Evolutionary conservation across 2,797 vertebrate species (phyloP).

Genomic region (Chelidonichthys spinosus): DNA sequence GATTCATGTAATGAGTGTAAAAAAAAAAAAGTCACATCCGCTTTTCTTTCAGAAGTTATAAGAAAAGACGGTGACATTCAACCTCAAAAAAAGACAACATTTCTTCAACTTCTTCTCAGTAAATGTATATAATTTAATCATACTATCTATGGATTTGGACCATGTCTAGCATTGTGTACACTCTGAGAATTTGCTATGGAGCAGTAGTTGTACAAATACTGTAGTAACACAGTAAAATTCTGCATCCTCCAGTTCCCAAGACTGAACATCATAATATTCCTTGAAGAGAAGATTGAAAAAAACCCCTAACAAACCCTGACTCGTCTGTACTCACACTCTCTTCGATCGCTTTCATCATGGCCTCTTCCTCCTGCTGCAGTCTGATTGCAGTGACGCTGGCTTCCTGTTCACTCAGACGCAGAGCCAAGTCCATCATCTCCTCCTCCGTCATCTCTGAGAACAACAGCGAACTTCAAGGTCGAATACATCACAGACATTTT

Average conservation of each 20-base stretch:
- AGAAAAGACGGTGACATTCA: too few species aligned
- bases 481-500: background rate
- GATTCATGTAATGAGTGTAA: background rate
- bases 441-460: conserved; percentile 94
- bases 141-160: too few species aligned
- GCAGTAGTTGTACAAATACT: too few species aligned
- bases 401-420: conserved; percentile 93
- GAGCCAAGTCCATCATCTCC: conserved; percentile 92
- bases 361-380: conserved; percentile 89
- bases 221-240: too few species aligned
- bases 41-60: background rate
- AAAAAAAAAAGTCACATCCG: background rate
- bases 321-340: conserved; percentile 88
- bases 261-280: background rate
- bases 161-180: too few species aligned
- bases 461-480: background rate
- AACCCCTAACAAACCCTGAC: too few species aligned
- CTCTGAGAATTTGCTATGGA: too few species aligned
- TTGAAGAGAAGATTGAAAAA: background rate
- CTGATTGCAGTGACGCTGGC: conserved; percentile 84
- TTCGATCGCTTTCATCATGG: conserved; percentile 90
- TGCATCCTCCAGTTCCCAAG: too few species aligned
- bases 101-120: too few species aligned
- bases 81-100: too few species aligned
- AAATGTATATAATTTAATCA: too few species aligned